Evolutionary conservation across 23 tunicate genomes (phyloP).

Genomic region (Halocynthia roretzi): DNA sequence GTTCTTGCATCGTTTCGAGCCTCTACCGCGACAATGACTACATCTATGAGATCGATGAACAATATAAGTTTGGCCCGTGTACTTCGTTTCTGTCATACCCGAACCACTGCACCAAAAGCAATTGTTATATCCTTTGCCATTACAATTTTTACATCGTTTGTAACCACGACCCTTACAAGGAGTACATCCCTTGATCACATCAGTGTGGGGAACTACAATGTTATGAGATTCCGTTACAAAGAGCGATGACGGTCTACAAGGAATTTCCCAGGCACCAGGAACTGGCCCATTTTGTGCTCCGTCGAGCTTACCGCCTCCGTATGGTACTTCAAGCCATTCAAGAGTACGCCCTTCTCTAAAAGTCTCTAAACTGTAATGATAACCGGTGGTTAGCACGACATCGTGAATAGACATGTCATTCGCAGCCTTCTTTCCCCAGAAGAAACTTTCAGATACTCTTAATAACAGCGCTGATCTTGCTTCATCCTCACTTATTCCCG

Average conservation of each 20-base stretch:
- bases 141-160: constrained; percentile 51
- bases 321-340: constrained; percentile 45
- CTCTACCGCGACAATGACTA: constrained; percentile 33
- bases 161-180: constrained; percentile 49
- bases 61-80: constrained; percentile 6
- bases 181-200: constrained; percentile 42
- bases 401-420: constrained; percentile 65
- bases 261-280: constrained; percentile 84
- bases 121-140: constrained; percentile 41
- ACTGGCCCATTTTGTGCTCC: constrained; percentile 68
- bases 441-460: constrained; percentile 50
- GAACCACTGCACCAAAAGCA: constrained; percentile 29
- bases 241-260: constrained; percentile 7
- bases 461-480: constrained; percentile 56
- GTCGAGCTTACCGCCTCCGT: constrained; percentile 65
- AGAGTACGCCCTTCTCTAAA: constrained; percentile 64
- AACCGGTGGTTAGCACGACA: constrained; percentile 47
- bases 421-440: constrained; percentile 67
- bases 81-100: constrained; percentile 11
- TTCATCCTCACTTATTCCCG: constrained; percentile 25
- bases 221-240: constrained; percentile 36
- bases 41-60: constrained; percentile 7
- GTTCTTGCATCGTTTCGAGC: constrained; percentile 39
- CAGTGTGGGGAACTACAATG: constrained; percentile 81
- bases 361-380: constrained; percentile 70